Base-by-base conservation (phyloP, 2,888 invertebrate species). In the Alentia gelatinosa region DNA sequence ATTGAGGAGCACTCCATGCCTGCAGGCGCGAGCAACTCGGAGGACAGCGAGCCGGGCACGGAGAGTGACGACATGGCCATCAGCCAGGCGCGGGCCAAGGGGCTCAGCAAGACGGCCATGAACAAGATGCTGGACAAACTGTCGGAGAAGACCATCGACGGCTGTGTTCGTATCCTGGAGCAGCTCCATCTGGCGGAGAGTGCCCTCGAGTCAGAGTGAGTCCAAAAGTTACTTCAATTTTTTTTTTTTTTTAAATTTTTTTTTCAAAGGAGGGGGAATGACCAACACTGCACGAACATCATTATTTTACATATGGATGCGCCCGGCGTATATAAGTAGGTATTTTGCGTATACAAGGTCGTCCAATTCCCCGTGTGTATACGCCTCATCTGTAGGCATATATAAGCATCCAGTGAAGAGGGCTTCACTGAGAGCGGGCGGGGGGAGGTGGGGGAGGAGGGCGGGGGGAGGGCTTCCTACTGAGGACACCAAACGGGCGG, bases 131-230 rank as follows among this genome's bases (percentile, higher is more conserved):
- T 93, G 40, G 89, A 92, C 56, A 56, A 79, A 23, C 84, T 93
- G 89, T 91, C 94, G 0, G 91, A 93, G n/a, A 93, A 94, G 75
- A 94, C 94, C 15, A 94, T 95, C 93, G 94, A 95, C 91, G 94
- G 94, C 37, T 95, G 95, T 93, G 91, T 95, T 79, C 92, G 94
- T 42, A 92, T 95, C 56, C 93, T 95, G 74, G 94, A 94, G 5
- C 93, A 95, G 68, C 92, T 95, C 56, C 94, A 95, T 89, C 93
- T 95, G 19, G 92, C 93, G 12, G 94, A 95, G 33, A 92, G 93
- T 0, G 89, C 94, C n/a, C 92, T 93, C 63, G 95, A 95, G 74
- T 95, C 95, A 15, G 95, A 95, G 95, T 95, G 92, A 94, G 95
- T 94, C 30, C 50, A 39, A n/a, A 47, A 19, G n/a, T 9, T 5